Evolutionary conservation across 2,888 invertebrate species (phyloP).

Genomic region (Luffia ferchaultella): DNA sequence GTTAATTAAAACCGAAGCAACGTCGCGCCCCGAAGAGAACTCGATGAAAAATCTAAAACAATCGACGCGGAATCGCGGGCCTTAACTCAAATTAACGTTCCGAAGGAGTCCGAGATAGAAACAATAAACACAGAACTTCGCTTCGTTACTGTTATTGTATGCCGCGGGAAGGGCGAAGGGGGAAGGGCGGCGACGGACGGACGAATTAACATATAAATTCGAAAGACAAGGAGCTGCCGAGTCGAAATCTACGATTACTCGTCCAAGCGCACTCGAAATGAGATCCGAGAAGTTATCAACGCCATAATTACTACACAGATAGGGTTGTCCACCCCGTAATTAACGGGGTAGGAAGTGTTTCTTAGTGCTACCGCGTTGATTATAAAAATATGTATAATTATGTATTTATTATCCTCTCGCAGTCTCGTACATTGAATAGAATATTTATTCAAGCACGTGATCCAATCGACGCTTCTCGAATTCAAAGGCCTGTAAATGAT

Average conservation of each 20-base stretch:
- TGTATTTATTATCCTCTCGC: too few species aligned
- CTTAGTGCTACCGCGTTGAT: too few species aligned
- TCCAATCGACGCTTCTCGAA: too few species aligned
- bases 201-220: conserved; percentile 40
- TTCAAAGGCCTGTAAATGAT: too few species aligned
- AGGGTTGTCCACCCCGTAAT: not conserved
- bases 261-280: not conserved
- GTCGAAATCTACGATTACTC: conserved; percentile 3
- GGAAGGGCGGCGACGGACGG: not conserved
- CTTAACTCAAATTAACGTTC: conserved; percentile 6
- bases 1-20: conserved; percentile 5
- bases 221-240: conserved; percentile 22
- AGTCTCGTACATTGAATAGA: too few species aligned
- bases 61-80: conserved; percentile 3
- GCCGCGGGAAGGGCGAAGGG: not conserved
- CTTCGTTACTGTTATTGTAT: conserved; percentile 7
- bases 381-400: too few species aligned
- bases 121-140: conserved; percentile 8
- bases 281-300: not conserved
- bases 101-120: conserved; percentile 7
- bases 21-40: conserved; percentile 4
- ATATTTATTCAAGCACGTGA: too few species aligned
- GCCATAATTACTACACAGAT: not conserved
- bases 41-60: conserved; percentile 10
- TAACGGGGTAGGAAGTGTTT: too few species aligned